Conservation (phyloP, 2,888 invertebrate species). For the Chirona hameri region DNA sequence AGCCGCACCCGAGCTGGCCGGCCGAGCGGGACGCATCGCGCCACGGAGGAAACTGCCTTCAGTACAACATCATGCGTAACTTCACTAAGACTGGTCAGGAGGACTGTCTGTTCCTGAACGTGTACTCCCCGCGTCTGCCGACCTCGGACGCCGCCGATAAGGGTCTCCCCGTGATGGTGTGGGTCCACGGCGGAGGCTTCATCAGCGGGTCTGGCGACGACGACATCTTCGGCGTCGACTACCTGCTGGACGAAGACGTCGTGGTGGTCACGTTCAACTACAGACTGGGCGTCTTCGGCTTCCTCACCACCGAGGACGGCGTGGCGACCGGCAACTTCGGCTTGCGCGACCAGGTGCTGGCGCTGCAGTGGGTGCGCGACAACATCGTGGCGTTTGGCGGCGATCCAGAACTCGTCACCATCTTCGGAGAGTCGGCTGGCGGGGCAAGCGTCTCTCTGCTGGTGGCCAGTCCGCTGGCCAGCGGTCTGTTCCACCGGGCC, state of each 20-base stretch:
- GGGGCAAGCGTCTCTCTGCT: constrained; percentile 51
- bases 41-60: neutral
- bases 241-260: neutral
- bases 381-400: constrained; percentile 78
- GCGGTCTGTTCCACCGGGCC: neutral
- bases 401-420: constrained; percentile 67
- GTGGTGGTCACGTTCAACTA: neutral
- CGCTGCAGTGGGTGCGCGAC: constrained; percentile 67
- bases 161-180: neutral
- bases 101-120: constrained; percentile 4
- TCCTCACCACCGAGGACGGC: constrained; percentile 51
- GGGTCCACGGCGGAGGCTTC: neutral
- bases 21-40: neutral
- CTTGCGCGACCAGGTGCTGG: constrained; percentile 77
- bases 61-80: neutral
- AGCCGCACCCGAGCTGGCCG: neutral
- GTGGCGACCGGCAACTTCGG: constrained; percentile 77
- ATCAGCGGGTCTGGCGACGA: neutral
- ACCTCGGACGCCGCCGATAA: neutral
- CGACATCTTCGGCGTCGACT: neutral
- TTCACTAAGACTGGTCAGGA: neutral
- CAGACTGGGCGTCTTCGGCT: constrained; percentile 45
- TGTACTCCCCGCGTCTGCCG: neutral
- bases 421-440: constrained; percentile 78
- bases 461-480: neutral